These are phyloP conservation scores for Malthinus flaveolus DNA, from an alignment of 2,888 invertebrate genomes.

Conservation along the genomic window DNA sequence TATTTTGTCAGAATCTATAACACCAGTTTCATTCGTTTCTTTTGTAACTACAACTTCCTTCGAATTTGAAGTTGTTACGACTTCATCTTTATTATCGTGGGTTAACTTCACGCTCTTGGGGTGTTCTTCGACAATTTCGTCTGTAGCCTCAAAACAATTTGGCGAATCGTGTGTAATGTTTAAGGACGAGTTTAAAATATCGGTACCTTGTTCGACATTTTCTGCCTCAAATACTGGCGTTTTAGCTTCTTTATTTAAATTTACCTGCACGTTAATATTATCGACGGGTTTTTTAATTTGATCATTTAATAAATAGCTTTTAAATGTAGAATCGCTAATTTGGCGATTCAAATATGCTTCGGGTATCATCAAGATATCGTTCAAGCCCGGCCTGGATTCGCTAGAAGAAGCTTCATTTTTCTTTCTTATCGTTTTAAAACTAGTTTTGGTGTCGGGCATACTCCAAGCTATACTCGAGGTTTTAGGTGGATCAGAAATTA, in stretches of 20 bases:
- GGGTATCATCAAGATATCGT: constrained; percentile 51
- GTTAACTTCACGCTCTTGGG: constrained; percentile 3
- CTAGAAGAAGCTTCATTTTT: constrained; percentile 24
- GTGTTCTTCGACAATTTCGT: constrained; percentile 9
- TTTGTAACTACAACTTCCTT: too few relatives aligned
- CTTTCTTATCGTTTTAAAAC: background rate
- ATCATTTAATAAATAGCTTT: constrained; percentile 24
- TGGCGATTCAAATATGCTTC: constrained; percentile 7
- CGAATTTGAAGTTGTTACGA: too few relatives aligned
- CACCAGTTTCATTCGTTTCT: background rate
- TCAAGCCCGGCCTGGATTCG: constrained; percentile 40
- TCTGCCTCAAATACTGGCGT: background rate
- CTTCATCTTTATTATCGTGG: background rate
- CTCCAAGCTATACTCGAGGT: background rate
- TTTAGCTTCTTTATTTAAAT: constrained; percentile 8
- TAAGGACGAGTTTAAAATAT: constrained; percentile 42
- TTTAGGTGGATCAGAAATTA: background rate
- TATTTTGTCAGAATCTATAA: constrained; percentile 7
- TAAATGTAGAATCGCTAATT: constrained; percentile 21
- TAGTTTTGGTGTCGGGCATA: too few relatives aligned
- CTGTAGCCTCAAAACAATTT: background rate
- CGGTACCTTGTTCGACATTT: constrained; percentile 49
- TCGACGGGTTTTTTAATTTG: constrained; percentile 11
- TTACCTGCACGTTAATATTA: constrained; percentile 20
- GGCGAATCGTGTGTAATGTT: constrained; percentile 9